Conservation (phyloP, 2,113 vertebrate genomes). For the Gymnocephalus cernua region DNA sequence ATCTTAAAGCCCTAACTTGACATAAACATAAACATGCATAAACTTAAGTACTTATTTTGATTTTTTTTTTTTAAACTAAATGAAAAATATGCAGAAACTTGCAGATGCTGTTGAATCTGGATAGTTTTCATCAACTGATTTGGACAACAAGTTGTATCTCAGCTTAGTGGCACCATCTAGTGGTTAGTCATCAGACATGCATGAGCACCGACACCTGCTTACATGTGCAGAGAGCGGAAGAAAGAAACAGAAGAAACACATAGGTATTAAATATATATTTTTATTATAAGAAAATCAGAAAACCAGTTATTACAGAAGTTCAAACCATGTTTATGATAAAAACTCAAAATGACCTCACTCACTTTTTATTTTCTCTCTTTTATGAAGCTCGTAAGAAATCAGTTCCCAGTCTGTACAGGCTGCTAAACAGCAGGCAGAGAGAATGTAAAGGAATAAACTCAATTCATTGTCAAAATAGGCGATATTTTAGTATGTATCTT, state of each 20-base stretch:
- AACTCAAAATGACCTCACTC: background rate
- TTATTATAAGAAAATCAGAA: background rate
- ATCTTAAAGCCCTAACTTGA: background rate
- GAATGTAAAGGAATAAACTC: background rate
- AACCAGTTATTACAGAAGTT: background rate
- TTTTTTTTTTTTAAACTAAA: no score
- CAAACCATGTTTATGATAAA: background rate
- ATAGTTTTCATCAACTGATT: background rate
- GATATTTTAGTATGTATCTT: constrained; percentile 17
- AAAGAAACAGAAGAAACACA: background rate
- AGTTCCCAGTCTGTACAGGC: background rate
- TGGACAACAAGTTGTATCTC: background rate
- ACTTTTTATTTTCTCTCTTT: background rate
- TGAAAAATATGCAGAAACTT: background rate
- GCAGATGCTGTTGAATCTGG: background rate
- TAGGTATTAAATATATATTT: no score
- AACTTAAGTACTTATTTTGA: background rate
- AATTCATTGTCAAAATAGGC: constrained; percentile 20
- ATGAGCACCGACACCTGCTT: background rate
- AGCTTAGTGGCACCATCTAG: constrained; percentile 52
- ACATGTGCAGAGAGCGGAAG: background rate
- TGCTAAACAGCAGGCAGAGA: constrained; percentile 21
- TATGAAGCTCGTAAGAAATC: background rate
- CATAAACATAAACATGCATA: no score
- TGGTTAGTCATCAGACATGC: constrained; percentile 25